Evolutionary conservation across 2,797 vertebrate genomes (phyloP).

Genomic region (Nothura maculosa): DNA sequence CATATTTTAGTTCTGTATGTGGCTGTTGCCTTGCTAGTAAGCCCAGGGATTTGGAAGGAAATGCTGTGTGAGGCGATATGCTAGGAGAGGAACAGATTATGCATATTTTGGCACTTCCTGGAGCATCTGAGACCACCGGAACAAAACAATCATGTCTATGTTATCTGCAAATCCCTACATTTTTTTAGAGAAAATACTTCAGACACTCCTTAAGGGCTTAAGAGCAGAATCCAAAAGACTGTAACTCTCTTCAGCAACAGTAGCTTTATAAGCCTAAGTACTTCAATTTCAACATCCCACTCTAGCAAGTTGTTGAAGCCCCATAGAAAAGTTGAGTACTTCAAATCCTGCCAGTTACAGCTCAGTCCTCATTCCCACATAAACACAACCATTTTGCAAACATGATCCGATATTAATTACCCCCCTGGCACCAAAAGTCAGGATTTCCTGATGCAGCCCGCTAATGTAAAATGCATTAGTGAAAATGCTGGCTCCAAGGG

Average conservation of each 20-base stretch:
- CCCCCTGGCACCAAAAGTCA: conserved; percentile 83
- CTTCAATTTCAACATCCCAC: conserved; percentile 53
- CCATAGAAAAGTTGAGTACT: conserved; percentile 69
- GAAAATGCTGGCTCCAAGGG: conserved; percentile 81
- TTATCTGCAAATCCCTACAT: not conserved
- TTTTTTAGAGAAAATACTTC: not conserved
- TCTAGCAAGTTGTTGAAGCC: conserved; percentile 56
- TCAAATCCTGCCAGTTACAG: conserved; percentile 71
- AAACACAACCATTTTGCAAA: conserved; percentile 86
- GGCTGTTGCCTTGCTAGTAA: not conserved
- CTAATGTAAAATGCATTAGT: conserved; percentile 88
- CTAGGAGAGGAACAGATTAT: accelerated
- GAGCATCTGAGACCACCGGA: not conserved
- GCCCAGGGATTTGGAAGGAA: not conserved
- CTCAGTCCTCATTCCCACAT: conserved; percentile 81
- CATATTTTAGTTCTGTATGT: not conserved
- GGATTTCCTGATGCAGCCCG: conserved; percentile 82
- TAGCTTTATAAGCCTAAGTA: not conserved
- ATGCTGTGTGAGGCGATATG: not conserved
- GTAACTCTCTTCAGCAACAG: not conserved
- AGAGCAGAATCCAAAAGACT: not conserved
- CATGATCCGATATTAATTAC: conserved; percentile 87
- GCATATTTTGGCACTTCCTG: not conserved
- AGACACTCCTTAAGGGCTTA: not conserved
- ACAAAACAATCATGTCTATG: not conserved